Base-by-base conservation (phyloP, 2,888 invertebrate genomes). In the Holacanthella duospinosa region DNA sequence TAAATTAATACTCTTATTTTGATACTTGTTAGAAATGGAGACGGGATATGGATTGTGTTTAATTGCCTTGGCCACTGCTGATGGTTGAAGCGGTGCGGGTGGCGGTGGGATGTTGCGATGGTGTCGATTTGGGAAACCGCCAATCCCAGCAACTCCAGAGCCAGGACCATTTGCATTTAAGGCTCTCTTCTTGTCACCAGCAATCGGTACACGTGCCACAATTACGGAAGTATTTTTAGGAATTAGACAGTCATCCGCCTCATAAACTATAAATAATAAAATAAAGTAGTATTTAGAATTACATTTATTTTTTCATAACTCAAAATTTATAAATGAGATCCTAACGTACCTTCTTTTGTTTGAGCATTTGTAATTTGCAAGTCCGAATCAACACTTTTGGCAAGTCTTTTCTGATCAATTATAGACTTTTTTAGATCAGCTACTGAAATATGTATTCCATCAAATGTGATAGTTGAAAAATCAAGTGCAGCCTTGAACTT, bases 221-320 rank as follows among this genome's bases (percentile, higher is more conserved):
- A 96, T 87, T 43, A 99, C 84, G 28, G 96, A 96, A 63, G 97
- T 93, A 78, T 99, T 99, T 81, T 97, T 94, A 29, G 96, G 93
- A 75, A 99, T 95, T 71, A 97, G 81, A 56, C 88, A 85, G 75
- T 85, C 86, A 75, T 95, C 93, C 79, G 93, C 89, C 57, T 85
- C 85, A 80, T 97, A 99, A 74, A 90, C 95, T 95, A 79, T 56
- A 79, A 79, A 59, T 19, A 43, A 21, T n/a, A 48, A 48, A 48
- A n/a, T n/a, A n/a, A n/a, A n/a, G n/a, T n/a, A n/a, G n/a, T n/a
- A n/a, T n/a, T n/a, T n/a, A n/a, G n/a, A n/a, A n/a, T n/a, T n/a
- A n/a, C n/a, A n/a, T n/a, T n/a, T n/a, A n/a, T 43, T 19, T 16
- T 19, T 43, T 16, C 12, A 43, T 43, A 43, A 19, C 12, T 43